These are phyloP conservation scores for Glossosoma conforme DNA, from an alignment of 1,140 invertebrate species.

Conservation along the genomic window DNA sequence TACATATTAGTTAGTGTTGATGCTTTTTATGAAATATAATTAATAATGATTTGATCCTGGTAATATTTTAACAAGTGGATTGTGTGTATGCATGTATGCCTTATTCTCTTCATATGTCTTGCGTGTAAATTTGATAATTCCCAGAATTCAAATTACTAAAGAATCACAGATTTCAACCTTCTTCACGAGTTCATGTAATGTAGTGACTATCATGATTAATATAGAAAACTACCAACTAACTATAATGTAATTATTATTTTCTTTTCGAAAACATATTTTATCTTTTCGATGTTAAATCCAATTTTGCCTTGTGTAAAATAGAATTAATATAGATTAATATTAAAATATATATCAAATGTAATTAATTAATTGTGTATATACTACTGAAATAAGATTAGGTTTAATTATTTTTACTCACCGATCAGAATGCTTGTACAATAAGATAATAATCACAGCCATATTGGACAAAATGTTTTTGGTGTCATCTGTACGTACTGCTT, in stretches of 20 bases:
- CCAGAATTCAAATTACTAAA: no score
- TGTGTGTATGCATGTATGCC: no score
- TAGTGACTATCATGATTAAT: background rate
- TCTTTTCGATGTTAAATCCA: slow-evolving; percentile 14
- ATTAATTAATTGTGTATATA: slow-evolving; percentile 17
- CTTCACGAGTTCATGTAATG: no score
- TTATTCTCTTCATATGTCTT: no score
- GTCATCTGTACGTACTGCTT: slow-evolving; percentile 24
- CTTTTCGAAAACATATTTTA: background rate
- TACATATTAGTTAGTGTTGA: no score
- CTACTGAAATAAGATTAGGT: background rate
- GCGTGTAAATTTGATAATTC: no score
- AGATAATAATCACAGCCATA: slow-evolving; percentile 11
- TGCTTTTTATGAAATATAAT: no score
- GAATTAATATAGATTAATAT: slow-evolving; percentile 1
- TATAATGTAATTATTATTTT: slow-evolving; percentile 2
- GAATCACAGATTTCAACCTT: no score
- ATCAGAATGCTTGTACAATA: slow-evolving; percentile 17
- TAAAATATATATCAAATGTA: slow-evolving; percentile 20
- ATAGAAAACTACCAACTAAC: slow-evolving; percentile 5
- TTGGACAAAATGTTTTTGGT: slow-evolving; percentile 14
- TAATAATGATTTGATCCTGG: no score
- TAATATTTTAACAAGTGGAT: no score
- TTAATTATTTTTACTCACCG: slow-evolving; percentile 5
- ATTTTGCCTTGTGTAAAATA: slow-evolving; percentile 25